phyloP scores from a whole-genome alignment of 2,113 vertebrate species.

The Callithrix jacchus region DNA sequence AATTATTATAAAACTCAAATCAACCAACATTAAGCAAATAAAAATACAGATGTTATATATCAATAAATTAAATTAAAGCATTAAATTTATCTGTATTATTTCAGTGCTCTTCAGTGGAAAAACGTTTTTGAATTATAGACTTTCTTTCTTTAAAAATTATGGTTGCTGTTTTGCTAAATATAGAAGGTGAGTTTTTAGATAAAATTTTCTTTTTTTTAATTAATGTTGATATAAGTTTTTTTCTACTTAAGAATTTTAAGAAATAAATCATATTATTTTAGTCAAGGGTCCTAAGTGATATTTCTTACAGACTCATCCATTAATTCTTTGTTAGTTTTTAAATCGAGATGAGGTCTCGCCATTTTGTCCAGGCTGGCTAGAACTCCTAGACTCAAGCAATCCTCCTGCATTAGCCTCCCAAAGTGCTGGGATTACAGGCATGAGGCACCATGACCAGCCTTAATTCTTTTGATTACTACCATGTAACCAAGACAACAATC shows the following conservation, averaged over 20 bases:
- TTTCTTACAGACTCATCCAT: background rate
- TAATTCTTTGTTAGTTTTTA: background rate
- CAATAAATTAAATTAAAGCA: background rate
- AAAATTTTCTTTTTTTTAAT: background rate
- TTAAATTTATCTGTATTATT: background rate
- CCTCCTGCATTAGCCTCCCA: no score
- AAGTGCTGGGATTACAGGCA: no score
- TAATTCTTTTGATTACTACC: background rate
- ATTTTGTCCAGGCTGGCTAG: no score
- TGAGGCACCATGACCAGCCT: no score
- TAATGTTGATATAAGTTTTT: background rate
- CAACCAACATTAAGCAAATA: background rate
- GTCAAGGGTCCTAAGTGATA: background rate
- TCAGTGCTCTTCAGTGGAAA: background rate
- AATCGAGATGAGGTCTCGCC: no score
- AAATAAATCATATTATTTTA: background rate
- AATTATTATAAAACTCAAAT: background rate
- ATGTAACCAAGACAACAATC: background rate
- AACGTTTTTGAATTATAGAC: background rate
- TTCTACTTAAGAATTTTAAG: background rate
- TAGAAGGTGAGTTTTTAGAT: background rate
- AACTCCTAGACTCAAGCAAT: no score
- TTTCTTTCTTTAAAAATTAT: background rate
- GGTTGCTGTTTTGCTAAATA: background rate
- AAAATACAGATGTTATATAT: background rate